phyloP scores from a whole-genome alignment of 2,797 vertebrate genomes.

The Percopsis omiscomaycus region DNA sequence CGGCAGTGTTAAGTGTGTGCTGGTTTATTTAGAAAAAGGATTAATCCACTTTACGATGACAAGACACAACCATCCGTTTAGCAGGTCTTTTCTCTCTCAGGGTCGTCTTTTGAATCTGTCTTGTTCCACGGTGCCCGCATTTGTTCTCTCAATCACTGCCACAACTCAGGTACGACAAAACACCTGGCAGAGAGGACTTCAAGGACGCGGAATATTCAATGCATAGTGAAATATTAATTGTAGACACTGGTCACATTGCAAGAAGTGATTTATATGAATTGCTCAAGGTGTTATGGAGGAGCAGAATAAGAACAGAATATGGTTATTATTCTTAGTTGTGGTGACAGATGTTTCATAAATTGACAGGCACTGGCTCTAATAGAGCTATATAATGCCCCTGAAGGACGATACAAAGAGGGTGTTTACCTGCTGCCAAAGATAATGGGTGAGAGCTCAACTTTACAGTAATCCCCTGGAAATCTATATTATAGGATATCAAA shows the following conservation, averaged over 20 bases:
- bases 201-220: neutral
- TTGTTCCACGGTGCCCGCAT: conserved; percentile 93
- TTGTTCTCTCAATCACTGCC: conserved; percentile 92
- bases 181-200: neutral
- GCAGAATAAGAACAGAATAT: neutral
- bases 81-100: conserved; percentile 62
- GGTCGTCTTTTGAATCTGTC: conserved; percentile 91
- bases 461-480: neutral
- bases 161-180: conserved; percentile 83
- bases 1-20: neutral
- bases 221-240: neutral
- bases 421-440: conserved; percentile 94
- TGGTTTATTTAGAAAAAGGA: neutral
- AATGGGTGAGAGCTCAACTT: conserved; percentile 80
- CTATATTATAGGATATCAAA: too few species aligned
- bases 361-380: conserved; percentile 89
- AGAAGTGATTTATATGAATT: neutral
- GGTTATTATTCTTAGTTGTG: neutral
- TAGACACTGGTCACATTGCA: neutral
- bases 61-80: neutral
- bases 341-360: neutral
- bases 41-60: neutral
- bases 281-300: neutral
- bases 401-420: conserved; percentile 90
- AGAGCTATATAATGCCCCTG: conserved; percentile 87